Base-by-base conservation (phyloP, 2,888 invertebrate genomes). In the Anagyrus pseudococci region DNA sequence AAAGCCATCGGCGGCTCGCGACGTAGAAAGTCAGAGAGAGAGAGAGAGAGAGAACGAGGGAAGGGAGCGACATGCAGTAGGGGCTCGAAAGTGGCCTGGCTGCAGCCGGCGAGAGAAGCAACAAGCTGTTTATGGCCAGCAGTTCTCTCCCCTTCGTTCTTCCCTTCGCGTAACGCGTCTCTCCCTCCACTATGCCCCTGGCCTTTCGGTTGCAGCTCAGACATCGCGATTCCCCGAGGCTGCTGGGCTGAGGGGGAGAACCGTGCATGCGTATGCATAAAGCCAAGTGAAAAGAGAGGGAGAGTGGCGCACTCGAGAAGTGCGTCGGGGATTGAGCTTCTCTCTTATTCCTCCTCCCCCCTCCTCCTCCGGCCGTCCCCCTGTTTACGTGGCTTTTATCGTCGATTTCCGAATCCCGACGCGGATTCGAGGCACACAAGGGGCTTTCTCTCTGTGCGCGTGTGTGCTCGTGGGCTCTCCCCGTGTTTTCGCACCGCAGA, bases 81-180 rank as follows among this genome's bases (percentile, higher is more conserved):
- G 4, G 22, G 26, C 48, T 25, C 6, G n/a, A n/a, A n/a, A n/a
- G n/a, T n/a, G n/a, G n/a, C 43, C 17, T 17, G 15, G 40, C 23
- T 47, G 47, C 47, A n/a, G 47, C 47, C 4, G 15, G 47, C 25
- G 77, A 8, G 33, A 37, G 33, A 76, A 78, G 78, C 78, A 78
- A 78, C 78, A 78, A 78, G 78, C 78, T 78, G 78, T 77, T 78
- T 78, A 78, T 77, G 73, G 77, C 74, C 63, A 37, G n/a, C n/a
- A n/a, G n/a, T n/a, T 10, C 23, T 33, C 33, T 33, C 33, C 33
- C 13, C 33, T 13, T 33, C 33, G n/a, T 19, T 43, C 43, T n/a
- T 7, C 37, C 37, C 52, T 33, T 17, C 17, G n/a, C 26, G 23
- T 2, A 13, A 23, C 44, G 25, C 4, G n/a, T n/a, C 17, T 22